These are phyloP conservation scores for Danio kyathit DNA, from an alignment of 2,797 vertebrate genomes.

Conservation along the genomic window DNA sequence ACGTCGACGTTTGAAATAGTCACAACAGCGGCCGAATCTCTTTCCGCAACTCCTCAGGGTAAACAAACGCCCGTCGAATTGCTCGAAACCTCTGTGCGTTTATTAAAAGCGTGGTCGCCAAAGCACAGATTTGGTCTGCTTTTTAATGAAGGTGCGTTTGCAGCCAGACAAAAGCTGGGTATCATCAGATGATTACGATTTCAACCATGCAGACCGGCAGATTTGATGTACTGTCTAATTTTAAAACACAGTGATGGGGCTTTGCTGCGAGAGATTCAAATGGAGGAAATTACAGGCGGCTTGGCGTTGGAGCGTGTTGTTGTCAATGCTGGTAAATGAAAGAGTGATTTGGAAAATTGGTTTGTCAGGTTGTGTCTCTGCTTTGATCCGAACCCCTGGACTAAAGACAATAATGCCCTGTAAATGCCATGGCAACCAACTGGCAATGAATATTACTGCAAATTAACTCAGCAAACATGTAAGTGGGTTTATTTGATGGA, in stretches of 20 bases:
- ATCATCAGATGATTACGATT: conserved; percentile 35
- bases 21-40: conserved; percentile 3
- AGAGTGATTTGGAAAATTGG: conserved; percentile 37
- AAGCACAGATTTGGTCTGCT: background rate
- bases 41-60: conserved; percentile 1
- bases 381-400: conserved; percentile 28
- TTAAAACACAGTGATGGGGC: conserved; percentile 36
- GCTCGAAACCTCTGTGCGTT: background rate
- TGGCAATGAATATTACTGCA: background rate
- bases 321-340: conserved; percentile 32
- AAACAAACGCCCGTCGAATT: conserved; percentile 11
- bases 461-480: background rate
- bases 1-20: conserved; percentile 47
- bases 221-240: conserved; percentile 44
- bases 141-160: conserved; percentile 8
- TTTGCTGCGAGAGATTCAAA: conserved; percentile 37
- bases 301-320: conserved; percentile 13
- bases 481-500: too few species aligned
- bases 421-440: conserved; percentile 15
- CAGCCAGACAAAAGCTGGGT: background rate
- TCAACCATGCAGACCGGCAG: conserved; percentile 27
- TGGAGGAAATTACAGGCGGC: conserved; percentile 37
- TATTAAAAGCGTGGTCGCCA: conserved; percentile 9
- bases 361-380: conserved; percentile 40
- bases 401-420: conserved; percentile 22